phyloP scores from a whole-genome alignment of 2,113 vertebrate genomes.

The Pangasianodon hypophthalmus region DNA sequence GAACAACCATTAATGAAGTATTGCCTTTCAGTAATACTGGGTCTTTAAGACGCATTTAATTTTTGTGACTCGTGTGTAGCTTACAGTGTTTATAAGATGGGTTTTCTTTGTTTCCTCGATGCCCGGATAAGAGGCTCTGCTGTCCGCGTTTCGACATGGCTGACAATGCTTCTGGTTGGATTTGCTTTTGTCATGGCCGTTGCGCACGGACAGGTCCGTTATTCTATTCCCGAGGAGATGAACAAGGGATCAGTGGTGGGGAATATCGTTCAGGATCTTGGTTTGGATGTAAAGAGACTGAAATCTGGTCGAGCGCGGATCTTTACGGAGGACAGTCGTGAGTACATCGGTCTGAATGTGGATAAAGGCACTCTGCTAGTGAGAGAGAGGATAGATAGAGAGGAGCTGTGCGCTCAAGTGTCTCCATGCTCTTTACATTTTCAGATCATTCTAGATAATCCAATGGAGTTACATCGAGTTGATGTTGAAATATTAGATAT shows the following conservation, averaged over 20 bases:
- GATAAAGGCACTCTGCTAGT: constrained; percentile 72
- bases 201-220: constrained; percentile 46
- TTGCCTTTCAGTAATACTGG: too few species aligned
- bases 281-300: constrained; percentile 53
- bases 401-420: constrained; percentile 68
- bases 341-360: constrained; percentile 78
- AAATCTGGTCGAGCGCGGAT: constrained; percentile 69
- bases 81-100: background rate
- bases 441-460: constrained; percentile 76
- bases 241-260: constrained; percentile 46
- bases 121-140: background rate
- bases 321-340: constrained; percentile 75
- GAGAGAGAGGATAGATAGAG: constrained; percentile 72
- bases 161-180: constrained; percentile 24
- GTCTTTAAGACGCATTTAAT: background rate
- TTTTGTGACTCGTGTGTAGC: background rate
- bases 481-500: constrained; percentile 68
- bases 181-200: constrained; percentile 30
- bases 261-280: constrained; percentile 66
- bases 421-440: constrained; percentile 72
- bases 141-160: background rate
- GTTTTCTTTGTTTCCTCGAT: background rate
- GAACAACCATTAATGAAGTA: background rate
- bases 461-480: constrained; percentile 72
- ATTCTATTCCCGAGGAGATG: constrained; percentile 53